phyloP scores from a whole-genome alignment of 1,140 invertebrate species.

The Hylyphantes graminicola region DNA sequence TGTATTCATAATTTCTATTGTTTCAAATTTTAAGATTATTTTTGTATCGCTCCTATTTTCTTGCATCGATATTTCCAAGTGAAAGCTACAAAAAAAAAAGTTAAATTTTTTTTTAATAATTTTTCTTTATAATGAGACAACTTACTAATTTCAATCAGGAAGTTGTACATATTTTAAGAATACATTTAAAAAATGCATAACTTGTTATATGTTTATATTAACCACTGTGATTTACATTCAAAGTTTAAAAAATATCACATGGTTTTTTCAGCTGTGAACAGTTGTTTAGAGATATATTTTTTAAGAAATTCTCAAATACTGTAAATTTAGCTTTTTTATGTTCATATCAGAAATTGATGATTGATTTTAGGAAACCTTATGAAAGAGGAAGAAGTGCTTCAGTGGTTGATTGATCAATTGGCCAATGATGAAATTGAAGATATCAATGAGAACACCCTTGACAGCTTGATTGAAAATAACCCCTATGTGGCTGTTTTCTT shows the following conservation, averaged over 20 bases:
- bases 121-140: neutral
- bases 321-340: neutral
- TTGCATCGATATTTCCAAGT: too few species aligned
- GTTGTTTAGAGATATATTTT: neutral
- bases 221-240: too few species aligned
- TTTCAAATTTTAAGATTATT: too few species aligned
- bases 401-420: conserved; percentile 65
- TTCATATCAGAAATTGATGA: neutral
- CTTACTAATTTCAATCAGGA: neutral
- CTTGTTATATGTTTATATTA: too few species aligned
- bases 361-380: conserved; percentile 63
- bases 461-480: conserved; percentile 86
- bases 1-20: too few species aligned
- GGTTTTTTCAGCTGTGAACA: neutral
- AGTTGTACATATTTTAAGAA: too few species aligned
- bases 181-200: too few species aligned
- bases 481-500: conserved; percentile 91
- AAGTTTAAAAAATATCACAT: too few species aligned
- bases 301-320: neutral
- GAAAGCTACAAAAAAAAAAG: too few species aligned
- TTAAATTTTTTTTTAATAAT: too few species aligned
- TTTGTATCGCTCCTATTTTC: too few species aligned
- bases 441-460: conserved; percentile 93
- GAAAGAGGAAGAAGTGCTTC: conserved; percentile 65
- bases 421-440: conserved; percentile 95